These are phyloP conservation scores for Euleptes europaea DNA, from an alignment of 2,113 vertebrate species.

Conservation along the genomic window DNA sequence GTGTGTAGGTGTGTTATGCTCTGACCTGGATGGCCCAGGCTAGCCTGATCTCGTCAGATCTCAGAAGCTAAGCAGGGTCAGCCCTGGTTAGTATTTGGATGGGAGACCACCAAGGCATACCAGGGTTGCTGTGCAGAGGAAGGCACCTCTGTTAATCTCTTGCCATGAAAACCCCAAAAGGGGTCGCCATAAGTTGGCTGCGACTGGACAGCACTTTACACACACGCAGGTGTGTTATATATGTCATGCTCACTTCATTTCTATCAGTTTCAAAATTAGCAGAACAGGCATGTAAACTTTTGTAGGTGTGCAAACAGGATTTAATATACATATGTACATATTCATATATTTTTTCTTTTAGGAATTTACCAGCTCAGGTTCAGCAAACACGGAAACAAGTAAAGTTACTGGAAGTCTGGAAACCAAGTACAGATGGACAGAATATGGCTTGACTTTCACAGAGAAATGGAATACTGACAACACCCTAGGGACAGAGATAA, in stretches of 20 bases:
- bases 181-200: no score
- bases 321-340: not conserved
- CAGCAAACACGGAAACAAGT: slow-evolving; percentile 93
- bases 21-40: no score
- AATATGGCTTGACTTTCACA: slow-evolving; percentile 93
- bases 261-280: not conserved
- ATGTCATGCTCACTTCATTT: not conserved
- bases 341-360: slow-evolving; percentile 52
- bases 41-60: no score
- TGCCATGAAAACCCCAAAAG: no score
- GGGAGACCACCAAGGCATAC: no score
- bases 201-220: no score
- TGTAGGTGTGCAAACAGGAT: not conserved
- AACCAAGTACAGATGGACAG: slow-evolving; percentile 95
- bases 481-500: slow-evolving; percentile 93
- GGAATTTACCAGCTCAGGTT: slow-evolving; percentile 97
- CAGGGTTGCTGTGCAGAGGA: no score
- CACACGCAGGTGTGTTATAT: no score
- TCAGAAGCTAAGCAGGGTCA: no score
- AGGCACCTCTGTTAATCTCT: no score
- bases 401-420: slow-evolving; percentile 95
- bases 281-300: not conserved
- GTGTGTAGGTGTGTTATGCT: no score
- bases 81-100: no score
- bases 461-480: slow-evolving; percentile 99